phyloP scores from a whole-genome alignment of 2,797 vertebrate species.

The Xiphorhynchus erythropygius region DNA sequence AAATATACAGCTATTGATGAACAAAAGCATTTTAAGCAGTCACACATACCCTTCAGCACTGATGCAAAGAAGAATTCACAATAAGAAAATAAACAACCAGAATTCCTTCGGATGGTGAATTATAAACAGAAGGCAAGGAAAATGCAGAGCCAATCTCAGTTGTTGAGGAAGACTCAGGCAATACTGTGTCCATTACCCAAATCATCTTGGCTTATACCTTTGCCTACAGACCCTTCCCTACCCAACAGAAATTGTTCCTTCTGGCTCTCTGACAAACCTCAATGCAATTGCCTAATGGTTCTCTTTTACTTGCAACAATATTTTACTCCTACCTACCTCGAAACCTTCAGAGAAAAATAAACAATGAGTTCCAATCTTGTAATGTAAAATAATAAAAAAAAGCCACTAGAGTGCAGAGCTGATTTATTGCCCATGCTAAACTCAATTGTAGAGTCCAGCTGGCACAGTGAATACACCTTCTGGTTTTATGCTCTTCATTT shows the following conservation, averaged over 20 bases:
- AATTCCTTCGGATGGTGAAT: slow-evolving; percentile 36
- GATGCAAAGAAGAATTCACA: not conserved
- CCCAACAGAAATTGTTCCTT: not conserved
- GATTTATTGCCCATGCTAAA: slow-evolving; percentile 42
- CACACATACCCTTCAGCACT: not conserved
- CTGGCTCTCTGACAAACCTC: slow-evolving; percentile 23
- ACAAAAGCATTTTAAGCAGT: not conserved
- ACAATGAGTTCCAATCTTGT: slow-evolving; percentile 65
- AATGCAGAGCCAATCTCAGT: not conserved
- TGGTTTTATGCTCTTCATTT: not conserved
- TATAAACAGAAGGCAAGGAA: slow-evolving; percentile 28
- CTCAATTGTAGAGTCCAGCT: not conserved
- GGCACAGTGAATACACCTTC: not conserved
- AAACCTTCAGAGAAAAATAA: slow-evolving; percentile 71
- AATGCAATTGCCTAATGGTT: slow-evolving; percentile 65
- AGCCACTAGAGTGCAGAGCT: not conserved
- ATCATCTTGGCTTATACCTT: slow-evolving; percentile 18
- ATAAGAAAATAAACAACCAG: slow-evolving; percentile 21
- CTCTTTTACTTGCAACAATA: slow-evolving; percentile 45
- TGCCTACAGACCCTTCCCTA: not conserved
- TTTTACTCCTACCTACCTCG: slow-evolving; percentile 64
- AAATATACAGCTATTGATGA: not conserved
- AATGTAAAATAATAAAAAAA: slow-evolving; percentile 64
- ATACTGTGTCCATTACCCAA: not conserved
- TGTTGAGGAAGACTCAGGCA: not conserved